Percentiles rank a stretch among this genome's conserved stretches.
Conservation (phyloP, 1,140 invertebrate species). For the Saccostrea cuccullata region DNA sequence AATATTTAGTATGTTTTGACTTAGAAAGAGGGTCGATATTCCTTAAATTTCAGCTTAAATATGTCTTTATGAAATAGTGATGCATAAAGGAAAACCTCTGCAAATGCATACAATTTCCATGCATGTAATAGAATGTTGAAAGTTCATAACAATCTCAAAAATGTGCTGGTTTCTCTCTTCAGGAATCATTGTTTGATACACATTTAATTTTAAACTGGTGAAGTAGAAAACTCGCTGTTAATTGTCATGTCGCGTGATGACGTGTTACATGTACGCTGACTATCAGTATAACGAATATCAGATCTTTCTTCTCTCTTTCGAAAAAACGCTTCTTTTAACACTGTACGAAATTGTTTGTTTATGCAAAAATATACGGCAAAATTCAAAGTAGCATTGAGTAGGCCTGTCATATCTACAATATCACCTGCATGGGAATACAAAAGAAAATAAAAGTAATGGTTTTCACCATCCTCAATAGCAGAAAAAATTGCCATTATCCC, state of each 20-base stretch:
- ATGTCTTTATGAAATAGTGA: too few relatives aligned
- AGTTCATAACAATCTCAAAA: too few relatives aligned
- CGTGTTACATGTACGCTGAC: background rate
- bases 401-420: background rate
- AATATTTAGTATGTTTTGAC: too few relatives aligned
- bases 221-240: background rate
- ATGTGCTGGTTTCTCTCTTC: too few relatives aligned
- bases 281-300: background rate
- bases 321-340: background rate
- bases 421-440: conserved; percentile 26
- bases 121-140: too few relatives aligned
- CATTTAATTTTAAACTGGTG: background rate
- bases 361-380: conserved; percentile 13
- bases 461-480: conserved; percentile 17
- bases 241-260: background rate
- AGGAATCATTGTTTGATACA: too few relatives aligned
- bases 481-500: conserved; percentile 18
- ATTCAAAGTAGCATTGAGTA: background rate
- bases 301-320: background rate
- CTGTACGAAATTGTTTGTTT: background rate
- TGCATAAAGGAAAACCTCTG: too few relatives aligned
- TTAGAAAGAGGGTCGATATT: too few relatives aligned
- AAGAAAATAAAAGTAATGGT: conserved; percentile 31
- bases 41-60: too few relatives aligned
- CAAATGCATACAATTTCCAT: too few relatives aligned